Percentiles rank a stretch among this genome's conserved stretches.
Evolutionary conservation across 2,888 invertebrate species (phyloP).

Genomic region (Cataglyphis rosenhaueri): DNA sequence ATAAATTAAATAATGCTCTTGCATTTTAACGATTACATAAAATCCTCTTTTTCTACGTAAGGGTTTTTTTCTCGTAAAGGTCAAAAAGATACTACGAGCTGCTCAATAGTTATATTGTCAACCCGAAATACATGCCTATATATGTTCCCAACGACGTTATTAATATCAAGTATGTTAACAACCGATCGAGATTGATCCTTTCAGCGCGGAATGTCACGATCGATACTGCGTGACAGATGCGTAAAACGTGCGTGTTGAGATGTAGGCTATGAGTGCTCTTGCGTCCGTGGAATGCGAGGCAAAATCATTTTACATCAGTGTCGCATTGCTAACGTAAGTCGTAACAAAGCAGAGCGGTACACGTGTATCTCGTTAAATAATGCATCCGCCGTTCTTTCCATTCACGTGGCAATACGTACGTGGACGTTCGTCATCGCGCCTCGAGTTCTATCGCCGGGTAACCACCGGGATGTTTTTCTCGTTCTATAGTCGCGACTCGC

Average conservation of each 20-base stretch:
- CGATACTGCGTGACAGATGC: conserved; percentile 15
- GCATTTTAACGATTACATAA: not conserved
- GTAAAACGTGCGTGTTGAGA: conserved; percentile 6
- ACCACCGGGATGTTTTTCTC: not conserved
- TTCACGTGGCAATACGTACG: conserved; percentile 65
- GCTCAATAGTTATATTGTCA: not conserved
- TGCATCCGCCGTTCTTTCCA: conserved; percentile 72
- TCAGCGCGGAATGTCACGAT: not conserved
- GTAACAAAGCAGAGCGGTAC: conserved; percentile 81
- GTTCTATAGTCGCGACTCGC: conserved; percentile 31
- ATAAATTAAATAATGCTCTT: not conserved
- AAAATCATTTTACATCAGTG: conserved; percentile 45
- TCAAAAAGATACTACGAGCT: not conserved
- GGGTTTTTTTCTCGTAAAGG: not conserved
- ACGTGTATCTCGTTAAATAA: conserved; percentile 85
- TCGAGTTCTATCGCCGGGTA: conserved; percentile 3
- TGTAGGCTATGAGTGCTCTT: conserved; percentile 9
- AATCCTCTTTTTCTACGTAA: not conserved
- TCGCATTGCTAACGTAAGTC: conserved; percentile 2
- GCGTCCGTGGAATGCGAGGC: not conserved
- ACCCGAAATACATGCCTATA: not conserved
- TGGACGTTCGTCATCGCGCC: conserved; percentile 34
- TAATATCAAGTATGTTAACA: not conserved
- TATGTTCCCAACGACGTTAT: not conserved
- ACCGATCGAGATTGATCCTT: not conserved